These are phyloP conservation scores for Zosterops lateralis DNA, from an alignment of 2,113 vertebrate species.

Conservation along the genomic window DNA sequence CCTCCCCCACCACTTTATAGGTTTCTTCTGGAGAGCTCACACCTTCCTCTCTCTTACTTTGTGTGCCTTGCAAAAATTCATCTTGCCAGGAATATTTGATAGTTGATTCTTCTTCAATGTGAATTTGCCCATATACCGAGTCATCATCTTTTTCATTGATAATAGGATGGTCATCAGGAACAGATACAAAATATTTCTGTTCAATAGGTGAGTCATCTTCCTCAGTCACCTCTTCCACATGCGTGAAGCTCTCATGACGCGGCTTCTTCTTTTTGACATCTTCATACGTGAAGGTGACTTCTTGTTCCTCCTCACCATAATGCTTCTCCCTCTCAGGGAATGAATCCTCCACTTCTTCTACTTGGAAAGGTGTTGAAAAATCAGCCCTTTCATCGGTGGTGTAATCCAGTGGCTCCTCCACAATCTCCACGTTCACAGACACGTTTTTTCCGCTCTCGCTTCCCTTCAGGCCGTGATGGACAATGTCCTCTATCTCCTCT, in stretches of 20 bases:
- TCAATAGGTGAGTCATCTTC: conserved; percentile 77
- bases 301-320: conserved; percentile 45
- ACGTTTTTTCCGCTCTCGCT: conserved; percentile 70
- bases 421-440: conserved; percentile 88
- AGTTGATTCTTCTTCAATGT: conserved; percentile 78
- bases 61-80: conserved; percentile 75
- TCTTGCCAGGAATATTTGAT: conserved; percentile 82
- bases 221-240: conserved; percentile 71
- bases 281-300: not conserved
- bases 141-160: conserved; percentile 75
- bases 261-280: conserved; percentile 53
- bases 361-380: conserved; percentile 80
- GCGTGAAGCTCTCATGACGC: conserved; percentile 26
- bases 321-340: conserved; percentile 39
- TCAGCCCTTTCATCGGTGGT: conserved; percentile 66
- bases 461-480: conserved; percentile 77
- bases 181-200: conserved; percentile 90
- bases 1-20: conserved; percentile 22
- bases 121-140: conserved; percentile 84
- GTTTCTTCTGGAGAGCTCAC: conserved; percentile 42
- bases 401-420: conserved; percentile 82
- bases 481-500: conserved; percentile 80
- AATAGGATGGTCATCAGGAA: conserved; percentile 85
- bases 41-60: conserved; percentile 45
- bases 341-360: conserved; percentile 85